These are phyloP conservation scores for Eupithecia exiguata DNA, from an alignment of 2,888 invertebrate species.

Conservation along the genomic window DNA sequence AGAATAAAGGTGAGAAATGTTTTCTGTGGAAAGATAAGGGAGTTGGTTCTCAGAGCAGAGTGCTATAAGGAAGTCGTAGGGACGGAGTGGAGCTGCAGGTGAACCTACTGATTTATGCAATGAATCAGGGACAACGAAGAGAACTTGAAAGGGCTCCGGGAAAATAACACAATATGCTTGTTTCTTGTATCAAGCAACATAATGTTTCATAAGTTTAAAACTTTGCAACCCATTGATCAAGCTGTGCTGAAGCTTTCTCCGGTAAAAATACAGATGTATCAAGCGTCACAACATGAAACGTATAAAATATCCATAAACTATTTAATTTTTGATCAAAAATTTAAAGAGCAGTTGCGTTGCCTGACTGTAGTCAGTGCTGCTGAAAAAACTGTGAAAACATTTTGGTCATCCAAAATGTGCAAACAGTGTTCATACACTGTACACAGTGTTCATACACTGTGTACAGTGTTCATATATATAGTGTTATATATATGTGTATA, in stretches of 20 bases:
- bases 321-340: background rate
- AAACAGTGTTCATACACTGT: too few relatives aligned
- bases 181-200: background rate
- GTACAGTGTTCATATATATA: too few relatives aligned
- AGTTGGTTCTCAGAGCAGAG: conserved; percentile 35
- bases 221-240: background rate
- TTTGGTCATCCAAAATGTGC: too few relatives aligned
- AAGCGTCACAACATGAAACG: background rate
- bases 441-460: too few relatives aligned
- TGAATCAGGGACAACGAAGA: background rate
- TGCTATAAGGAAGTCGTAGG: conserved; percentile 24
- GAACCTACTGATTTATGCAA: background rate
- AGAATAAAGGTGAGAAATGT: conserved; percentile 45
- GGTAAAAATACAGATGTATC: background rate
- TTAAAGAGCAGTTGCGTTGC: background rate
- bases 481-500: too few relatives aligned
- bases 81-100: background rate
- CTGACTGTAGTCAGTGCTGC: too few relatives aligned
- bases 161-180: background rate
- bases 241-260: background rate
- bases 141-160: background rate
- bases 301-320: background rate
- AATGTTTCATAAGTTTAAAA: background rate
- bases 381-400: too few relatives aligned
- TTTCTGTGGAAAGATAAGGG: conserved; percentile 42